A percentile compares a stretch with the other conserved stretches of the same genome.
Conservation (phyloP, 92 coral and sea anemone species). For the Virgularia gustaviana region DNA sequence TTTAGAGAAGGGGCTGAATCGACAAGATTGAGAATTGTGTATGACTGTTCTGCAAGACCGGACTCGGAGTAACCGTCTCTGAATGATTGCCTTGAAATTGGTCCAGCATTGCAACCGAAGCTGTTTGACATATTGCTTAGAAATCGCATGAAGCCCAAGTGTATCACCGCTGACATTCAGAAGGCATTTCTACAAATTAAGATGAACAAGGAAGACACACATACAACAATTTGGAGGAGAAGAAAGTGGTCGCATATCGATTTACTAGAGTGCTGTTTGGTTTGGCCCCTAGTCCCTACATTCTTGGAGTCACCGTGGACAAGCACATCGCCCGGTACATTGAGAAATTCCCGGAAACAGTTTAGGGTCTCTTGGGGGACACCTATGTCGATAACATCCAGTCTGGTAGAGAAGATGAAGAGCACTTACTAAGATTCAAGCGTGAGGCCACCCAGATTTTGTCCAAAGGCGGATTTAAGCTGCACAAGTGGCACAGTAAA, state of each 20-base stretch:
- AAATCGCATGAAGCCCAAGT: constrained; percentile 10
- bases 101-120: constrained; percentile 56
- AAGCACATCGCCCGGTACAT: constrained; percentile 39
- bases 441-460: constrained; percentile 54
- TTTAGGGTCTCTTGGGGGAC: constrained; percentile 39
- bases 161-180: constrained; percentile 3
- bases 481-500: constrained; percentile 75
- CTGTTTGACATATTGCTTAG: too few species aligned
- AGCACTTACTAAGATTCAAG: constrained; percentile 34
- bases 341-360: constrained; percentile 43
- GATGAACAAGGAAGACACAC: background rate
- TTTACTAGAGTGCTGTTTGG: background rate
- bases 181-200: constrained; percentile 10
- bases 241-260: background rate
- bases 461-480: constrained; percentile 52
- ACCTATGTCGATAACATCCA: constrained; percentile 18
- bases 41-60: constrained; percentile 54
- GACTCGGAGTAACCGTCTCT: constrained; percentile 34
- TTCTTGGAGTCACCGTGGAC: too few species aligned
- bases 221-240: background rate
- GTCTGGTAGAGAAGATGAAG: background rate
- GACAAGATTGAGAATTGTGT: constrained; percentile 56
- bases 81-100: constrained; percentile 55
- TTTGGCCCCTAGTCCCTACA: too few species aligned
- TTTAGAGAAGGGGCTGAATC: constrained; percentile 46